These are phyloP conservation scores for Columba janthina DNA, from an alignment of 2,113 vertebrate genomes.

Conservation along the genomic window DNA sequence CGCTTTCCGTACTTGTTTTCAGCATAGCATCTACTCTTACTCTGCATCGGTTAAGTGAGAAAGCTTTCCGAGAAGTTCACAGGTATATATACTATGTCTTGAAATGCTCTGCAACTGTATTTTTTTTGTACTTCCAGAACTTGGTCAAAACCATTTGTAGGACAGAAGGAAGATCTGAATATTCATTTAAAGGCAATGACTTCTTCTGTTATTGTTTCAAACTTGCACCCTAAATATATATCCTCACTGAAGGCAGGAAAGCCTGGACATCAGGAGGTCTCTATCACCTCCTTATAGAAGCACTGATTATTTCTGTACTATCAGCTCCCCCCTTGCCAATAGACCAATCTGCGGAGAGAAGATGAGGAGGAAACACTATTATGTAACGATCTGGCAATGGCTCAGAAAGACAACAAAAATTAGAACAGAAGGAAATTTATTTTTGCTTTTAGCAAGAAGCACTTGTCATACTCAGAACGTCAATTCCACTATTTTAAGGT, in stretches of 20 bases:
- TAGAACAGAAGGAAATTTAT: conserved; percentile 60
- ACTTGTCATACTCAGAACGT: conserved; percentile 47
- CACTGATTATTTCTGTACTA: background rate
- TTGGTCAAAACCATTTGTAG: background rate
- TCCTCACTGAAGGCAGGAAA: background rate
- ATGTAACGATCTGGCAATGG: conserved; percentile 21
- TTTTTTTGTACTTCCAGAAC: background rate
- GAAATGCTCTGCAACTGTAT: background rate
- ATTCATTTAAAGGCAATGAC: background rate
- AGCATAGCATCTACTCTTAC: background rate
- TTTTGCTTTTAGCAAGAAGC: conserved; percentile 64
- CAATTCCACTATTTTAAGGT: conserved; percentile 33
- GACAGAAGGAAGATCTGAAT: background rate
- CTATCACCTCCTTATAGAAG: background rate
- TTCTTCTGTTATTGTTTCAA: background rate
- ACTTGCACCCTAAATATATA: background rate
- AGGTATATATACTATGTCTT: background rate
- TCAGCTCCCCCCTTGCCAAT: background rate
- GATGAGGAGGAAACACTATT: background rate
- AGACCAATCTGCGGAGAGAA: background rate
- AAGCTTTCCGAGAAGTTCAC: background rate
- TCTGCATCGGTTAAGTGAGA: background rate
- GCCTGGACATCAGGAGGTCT: background rate
- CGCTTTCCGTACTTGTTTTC: background rate
- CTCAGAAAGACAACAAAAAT: conserved; percentile 44